Evolutionary conservation across 2,113 vertebrate genomes (phyloP).

Genomic region (Centropus bengalensis): DNA sequence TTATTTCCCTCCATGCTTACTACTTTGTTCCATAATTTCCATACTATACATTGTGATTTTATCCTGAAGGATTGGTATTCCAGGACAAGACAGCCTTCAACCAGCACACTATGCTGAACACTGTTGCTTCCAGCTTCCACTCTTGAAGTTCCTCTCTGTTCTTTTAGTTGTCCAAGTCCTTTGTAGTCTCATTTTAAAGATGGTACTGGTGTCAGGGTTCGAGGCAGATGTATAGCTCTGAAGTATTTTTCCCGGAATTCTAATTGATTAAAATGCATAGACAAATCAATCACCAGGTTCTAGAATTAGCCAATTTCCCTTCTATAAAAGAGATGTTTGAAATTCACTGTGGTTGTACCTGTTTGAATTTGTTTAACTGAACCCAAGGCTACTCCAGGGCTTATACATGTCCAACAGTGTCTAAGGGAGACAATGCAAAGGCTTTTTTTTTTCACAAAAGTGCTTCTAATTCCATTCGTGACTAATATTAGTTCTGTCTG

Average conservation of each 20-base stretch:
- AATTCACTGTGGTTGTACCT: neutral
- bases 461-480: neutral
- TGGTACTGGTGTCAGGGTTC: neutral
- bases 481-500: neutral
- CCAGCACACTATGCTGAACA: neutral
- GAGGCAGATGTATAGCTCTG: neutral
- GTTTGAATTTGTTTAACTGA: neutral
- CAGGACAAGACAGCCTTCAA: neutral
- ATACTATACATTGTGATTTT: neutral
- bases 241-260: neutral
- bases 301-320: neutral
- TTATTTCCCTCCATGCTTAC: neutral
- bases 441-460: neutral
- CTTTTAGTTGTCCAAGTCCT: neutral
- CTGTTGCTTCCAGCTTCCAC: rapidly evolving
- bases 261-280: neutral
- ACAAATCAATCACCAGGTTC: neutral
- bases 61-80: neutral
- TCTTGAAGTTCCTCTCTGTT: neutral
- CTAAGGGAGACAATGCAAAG: neutral
- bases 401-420: neutral
- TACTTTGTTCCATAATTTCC: neutral
- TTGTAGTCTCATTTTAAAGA: neutral
- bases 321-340: neutral
- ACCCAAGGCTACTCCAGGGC: neutral